A percentile compares a stretch with the other conserved stretches of the same genome.
Evolutionary conservation across 1,140 invertebrate genomes (phyloP).

Genomic region (Apis cerana): DNA sequence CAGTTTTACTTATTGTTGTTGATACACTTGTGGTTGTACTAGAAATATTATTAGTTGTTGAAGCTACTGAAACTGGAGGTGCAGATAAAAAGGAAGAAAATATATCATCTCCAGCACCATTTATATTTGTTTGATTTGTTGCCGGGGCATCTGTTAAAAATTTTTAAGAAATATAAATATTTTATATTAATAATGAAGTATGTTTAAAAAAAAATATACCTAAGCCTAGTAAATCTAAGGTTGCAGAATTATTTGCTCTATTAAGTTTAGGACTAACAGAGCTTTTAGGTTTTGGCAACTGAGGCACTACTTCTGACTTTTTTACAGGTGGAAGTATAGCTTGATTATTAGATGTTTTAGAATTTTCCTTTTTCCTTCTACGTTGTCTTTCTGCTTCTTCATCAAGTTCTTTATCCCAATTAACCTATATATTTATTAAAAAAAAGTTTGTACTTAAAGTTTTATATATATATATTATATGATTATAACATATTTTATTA

Average conservation of each 20-base stretch:
- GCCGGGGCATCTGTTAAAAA: slow-evolving; percentile 76
- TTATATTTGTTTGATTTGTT: slow-evolving; percentile 73
- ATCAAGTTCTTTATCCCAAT: slow-evolving; percentile 92
- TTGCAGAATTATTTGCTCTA: slow-evolving; percentile 81
- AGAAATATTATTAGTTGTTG: slow-evolving; percentile 63
- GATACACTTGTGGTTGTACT: slow-evolving; percentile 71
- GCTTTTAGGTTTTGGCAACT: slow-evolving; percentile 83
- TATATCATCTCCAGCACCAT: slow-evolving; percentile 84
- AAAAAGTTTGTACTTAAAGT: not conserved
- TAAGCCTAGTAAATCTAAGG: slow-evolving; percentile 84
- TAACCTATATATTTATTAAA: slow-evolving; percentile 73
- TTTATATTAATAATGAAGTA: not conserved
- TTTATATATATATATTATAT: not conserved
- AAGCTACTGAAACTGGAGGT: slow-evolving; percentile 77
- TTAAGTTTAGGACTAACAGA: slow-evolving; percentile 88
- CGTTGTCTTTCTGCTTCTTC: slow-evolving; percentile 92
- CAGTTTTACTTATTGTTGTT: slow-evolving; percentile 82
- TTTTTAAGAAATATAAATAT: slow-evolving; percentile 14
- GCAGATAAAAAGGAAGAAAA: slow-evolving; percentile 90
- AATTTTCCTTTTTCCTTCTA: slow-evolving; percentile 87
- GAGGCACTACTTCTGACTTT: slow-evolving; percentile 81
- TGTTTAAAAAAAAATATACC: slow-evolving; percentile 72
- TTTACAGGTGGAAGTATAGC: slow-evolving; percentile 75
- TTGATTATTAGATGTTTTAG: slow-evolving; percentile 76
- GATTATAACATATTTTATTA: not conserved